phyloP scores from a whole-genome alignment of 2,113 vertebrate genomes.

The Probosciger aterrimus region DNA sequence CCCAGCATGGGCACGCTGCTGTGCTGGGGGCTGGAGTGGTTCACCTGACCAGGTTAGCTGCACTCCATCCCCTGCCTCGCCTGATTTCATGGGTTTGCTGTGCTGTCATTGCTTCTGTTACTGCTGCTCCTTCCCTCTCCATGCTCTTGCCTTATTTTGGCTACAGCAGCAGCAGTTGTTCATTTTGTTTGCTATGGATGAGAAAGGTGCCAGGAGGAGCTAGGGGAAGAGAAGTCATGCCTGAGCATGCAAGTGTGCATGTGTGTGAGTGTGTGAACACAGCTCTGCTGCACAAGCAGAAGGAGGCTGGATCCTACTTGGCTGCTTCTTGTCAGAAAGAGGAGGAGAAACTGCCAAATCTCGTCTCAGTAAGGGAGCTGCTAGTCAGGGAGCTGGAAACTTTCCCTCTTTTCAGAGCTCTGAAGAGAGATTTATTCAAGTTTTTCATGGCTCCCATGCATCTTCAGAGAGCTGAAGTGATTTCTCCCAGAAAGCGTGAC shows the following conservation, averaged over 20 bases:
- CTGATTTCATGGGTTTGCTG: neutral
- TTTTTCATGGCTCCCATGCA: neutral
- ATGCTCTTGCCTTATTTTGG: neutral
- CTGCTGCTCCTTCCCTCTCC: neutral
- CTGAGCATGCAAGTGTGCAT: neutral
- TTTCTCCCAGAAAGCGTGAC: neutral
- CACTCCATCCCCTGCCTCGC: neutral
- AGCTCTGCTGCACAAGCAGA: neutral
- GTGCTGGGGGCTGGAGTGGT: neutral
- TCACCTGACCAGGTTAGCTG: neutral
- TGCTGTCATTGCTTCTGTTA: neutral
- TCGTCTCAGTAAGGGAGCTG: constrained; percentile 17
- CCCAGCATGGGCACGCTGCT: fast-evolving
- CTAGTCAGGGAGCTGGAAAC: constrained; percentile 32
- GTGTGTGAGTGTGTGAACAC: neutral
- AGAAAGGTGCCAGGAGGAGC: neutral
- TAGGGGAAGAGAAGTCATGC: neutral
- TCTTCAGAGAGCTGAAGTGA: constrained; percentile 8
- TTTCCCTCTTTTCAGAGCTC: neutral
- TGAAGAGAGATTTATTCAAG: neutral
- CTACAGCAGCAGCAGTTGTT: neutral
- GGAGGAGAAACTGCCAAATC: constrained; percentile 34
- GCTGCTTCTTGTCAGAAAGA: neutral
- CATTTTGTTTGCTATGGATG: neutral
- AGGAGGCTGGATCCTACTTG: neutral